These are phyloP conservation scores for Strix uralensis DNA, from an alignment of 2,113 vertebrate genomes.

Conservation along the genomic window DNA sequence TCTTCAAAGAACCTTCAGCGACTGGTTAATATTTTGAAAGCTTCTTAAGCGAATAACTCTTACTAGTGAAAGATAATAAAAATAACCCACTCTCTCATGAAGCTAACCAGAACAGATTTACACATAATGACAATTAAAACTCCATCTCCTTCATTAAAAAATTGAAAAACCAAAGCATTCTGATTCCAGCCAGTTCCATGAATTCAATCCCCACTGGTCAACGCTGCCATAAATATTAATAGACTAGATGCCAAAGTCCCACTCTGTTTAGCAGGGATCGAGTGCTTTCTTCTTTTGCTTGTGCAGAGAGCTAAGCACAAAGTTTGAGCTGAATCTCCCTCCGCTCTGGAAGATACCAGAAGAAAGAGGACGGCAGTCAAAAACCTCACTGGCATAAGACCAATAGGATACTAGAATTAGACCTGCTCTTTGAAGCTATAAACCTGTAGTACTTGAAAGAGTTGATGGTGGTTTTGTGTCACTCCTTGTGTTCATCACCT, in stretches of 20 bases:
- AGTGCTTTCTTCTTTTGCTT: neutral
- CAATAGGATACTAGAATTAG: fast-evolving
- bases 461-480: neutral
- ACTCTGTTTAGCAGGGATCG: neutral
- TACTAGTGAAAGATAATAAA: slow-evolving; percentile 41
- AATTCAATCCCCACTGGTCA: neutral
- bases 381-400: fast-evolving
- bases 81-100: neutral
- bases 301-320: neutral
- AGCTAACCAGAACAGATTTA: neutral
- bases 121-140: neutral
- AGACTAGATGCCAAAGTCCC: neutral
- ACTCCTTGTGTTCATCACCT: neutral
- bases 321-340: neutral
- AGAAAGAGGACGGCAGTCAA: neutral
- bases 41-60: slow-evolving; percentile 69
- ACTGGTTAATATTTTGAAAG: slow-evolving; percentile 79
- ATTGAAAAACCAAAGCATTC: neutral
- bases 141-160: neutral
- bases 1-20: slow-evolving; percentile 82
- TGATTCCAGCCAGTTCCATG: neutral
- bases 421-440: neutral
- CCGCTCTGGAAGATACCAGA: neutral
- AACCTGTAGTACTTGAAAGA: neutral
- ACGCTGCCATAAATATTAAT: neutral